Evolutionary conservation across 2,113 vertebrate genomes (phyloP).

Genomic region (Hoplias malabaricus): DNA sequence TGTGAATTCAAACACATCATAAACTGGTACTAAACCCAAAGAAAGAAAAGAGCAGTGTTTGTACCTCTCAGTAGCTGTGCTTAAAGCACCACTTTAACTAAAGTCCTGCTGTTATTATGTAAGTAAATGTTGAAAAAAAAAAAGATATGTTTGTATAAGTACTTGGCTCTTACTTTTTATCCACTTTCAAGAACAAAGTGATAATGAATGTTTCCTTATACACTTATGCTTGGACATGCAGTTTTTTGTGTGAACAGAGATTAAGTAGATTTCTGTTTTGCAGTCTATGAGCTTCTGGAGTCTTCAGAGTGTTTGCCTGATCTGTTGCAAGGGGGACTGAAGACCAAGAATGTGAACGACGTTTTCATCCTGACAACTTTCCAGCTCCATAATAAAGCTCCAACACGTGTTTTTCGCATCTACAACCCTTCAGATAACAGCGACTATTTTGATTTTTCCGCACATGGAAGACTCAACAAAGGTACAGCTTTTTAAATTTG

Average conservation of each 20-base stretch:
- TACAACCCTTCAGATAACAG: conserved; percentile 83
- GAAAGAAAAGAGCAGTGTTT: not conserved
- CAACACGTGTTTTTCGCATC: conserved; percentile 82
- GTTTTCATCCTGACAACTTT: conserved; percentile 85
- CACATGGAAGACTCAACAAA: conserved; percentile 89
- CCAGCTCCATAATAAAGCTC: conserved; percentile 82
- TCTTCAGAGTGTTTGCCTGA: conserved; percentile 82
- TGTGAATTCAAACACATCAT: conserved; percentile 31
- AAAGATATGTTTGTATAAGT: no score
- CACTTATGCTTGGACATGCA: not conserved
- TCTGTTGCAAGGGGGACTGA: conserved; percentile 80
- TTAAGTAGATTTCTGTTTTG: conserved; percentile 27
- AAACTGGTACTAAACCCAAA: conserved; percentile 5
- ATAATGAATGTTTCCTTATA: not conserved
- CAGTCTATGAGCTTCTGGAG: conserved; percentile 92
- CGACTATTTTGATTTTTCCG: conserved; percentile 88
- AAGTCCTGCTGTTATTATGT: no score
- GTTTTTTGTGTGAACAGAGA: not conserved
- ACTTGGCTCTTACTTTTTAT: no score
- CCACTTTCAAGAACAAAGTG: not conserved
- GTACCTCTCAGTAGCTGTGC: not conserved
- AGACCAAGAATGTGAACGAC: conserved; percentile 80
- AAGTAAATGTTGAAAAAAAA: no score
- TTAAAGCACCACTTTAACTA: no score
- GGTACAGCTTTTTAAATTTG: no score